Conservation (phyloP, 2,888 invertebrate species). For the Schrankia costaestrigalis region DNA sequence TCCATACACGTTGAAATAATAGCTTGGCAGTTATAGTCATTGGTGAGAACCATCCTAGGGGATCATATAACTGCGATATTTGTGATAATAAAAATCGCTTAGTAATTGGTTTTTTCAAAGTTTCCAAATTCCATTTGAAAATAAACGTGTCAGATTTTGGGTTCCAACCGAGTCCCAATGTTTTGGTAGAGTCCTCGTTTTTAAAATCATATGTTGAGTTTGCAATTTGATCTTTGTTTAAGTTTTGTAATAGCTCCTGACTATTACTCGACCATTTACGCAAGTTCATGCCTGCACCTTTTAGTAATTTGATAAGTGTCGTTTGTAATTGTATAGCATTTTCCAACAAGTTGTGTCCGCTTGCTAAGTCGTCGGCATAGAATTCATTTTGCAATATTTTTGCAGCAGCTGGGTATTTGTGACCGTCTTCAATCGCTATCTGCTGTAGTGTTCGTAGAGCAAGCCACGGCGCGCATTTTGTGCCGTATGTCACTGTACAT, state of each 20-base stretch:
- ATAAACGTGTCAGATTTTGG: too few species aligned
- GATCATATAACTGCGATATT: not conserved
- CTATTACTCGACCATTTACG: too few species aligned
- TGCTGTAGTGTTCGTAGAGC: slow-evolving; percentile 11
- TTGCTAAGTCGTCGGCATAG: slow-evolving; percentile 1
- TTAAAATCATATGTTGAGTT: too few species aligned
- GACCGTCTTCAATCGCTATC: slow-evolving; percentile 12
- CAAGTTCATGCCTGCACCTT: too few species aligned
- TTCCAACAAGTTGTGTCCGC: not conserved
- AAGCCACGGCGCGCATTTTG: slow-evolving; percentile 10
- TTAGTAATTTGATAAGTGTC: too few species aligned
- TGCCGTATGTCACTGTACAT: slow-evolving; percentile 7
- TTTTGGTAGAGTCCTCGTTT: too few species aligned
- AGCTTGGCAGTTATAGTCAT: not conserved
- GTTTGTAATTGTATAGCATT: slow-evolving; percentile 1
- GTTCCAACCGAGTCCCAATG: too few species aligned
- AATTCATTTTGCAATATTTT: slow-evolving; percentile 1
- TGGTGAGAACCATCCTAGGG: not conserved
- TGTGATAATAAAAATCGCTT: not conserved
- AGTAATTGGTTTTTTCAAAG: not conserved
- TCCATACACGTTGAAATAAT: not conserved
- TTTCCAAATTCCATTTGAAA: too few species aligned
- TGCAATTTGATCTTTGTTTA: too few species aligned
- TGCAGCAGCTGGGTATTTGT: slow-evolving; percentile 1
- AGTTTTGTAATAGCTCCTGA: too few species aligned